Evolutionary conservation across 1,140 invertebrate species (phyloP).

Genomic region (Cardiocondyla obscurior): DNA sequence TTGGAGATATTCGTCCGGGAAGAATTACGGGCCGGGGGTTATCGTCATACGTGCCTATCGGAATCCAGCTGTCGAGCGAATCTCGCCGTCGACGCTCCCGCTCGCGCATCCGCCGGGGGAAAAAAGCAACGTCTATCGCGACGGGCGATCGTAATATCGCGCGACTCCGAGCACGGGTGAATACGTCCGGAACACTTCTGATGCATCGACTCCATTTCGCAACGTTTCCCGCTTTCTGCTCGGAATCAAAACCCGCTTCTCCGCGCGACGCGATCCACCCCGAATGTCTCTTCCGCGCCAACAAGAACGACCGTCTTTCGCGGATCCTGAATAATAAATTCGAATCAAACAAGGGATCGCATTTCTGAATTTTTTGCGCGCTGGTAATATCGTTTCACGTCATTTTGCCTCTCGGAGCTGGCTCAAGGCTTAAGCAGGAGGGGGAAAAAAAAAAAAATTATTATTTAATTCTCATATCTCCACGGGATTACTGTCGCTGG

Average conservation of each 20-base stretch:
- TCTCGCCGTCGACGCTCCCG: conserved; percentile 23
- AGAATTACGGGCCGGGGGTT: not conserved
- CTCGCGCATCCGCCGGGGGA: not conserved
- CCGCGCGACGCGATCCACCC: not conserved
- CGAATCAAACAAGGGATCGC: not conserved
- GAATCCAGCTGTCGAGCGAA: conserved; percentile 42
- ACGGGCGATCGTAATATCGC: conserved; percentile 42
- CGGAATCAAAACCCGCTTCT: not conserved
- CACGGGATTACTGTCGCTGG: not conserved
- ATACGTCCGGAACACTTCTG: conserved; percentile 35
- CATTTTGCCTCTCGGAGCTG: not conserved
- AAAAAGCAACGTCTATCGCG: conserved; percentile 47
- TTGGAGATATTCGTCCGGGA: conserved; percentile 14
- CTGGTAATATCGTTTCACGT: not conserved
- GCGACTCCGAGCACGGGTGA: not conserved
- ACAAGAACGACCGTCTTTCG: not conserved
- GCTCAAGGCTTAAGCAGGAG: not conserved
- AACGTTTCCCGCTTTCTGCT: not conserved
- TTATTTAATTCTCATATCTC: conserved; percentile 2
- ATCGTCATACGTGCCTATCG: conserved; percentile 36
- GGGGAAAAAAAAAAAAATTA: conserved; percentile 14
- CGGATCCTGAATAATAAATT: conserved; percentile 30
- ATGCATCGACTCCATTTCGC: conserved; percentile 45
- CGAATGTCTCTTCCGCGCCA: conserved; percentile 17
- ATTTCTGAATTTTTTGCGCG: not conserved